A percentile compares a stretch with the other conserved stretches of the same genome.
phyloP scores from a whole-genome alignment of 2,113 vertebrate genomes.

The Isichthys henryi region DNA sequence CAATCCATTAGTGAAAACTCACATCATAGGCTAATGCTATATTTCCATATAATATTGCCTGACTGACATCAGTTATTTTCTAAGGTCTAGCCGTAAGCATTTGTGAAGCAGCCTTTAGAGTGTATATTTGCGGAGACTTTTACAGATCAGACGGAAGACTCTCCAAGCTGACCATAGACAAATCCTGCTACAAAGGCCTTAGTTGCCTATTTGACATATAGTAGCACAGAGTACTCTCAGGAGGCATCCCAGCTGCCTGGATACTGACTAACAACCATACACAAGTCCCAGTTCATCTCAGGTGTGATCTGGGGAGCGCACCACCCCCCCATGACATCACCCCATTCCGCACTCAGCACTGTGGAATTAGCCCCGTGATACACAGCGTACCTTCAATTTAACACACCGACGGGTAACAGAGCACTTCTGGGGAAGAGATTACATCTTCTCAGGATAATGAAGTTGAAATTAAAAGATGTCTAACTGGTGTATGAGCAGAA shows the following conservation, averaged over 20 bases:
- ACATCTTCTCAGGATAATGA: slow-evolving; percentile 48
- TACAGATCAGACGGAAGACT: not conserved
- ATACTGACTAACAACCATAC: not conserved
- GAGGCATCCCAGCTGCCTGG: not conserved
- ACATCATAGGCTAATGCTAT: not conserved
- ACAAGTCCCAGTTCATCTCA: not conserved
- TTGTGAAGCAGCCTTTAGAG: not conserved
- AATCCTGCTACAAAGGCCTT: not conserved
- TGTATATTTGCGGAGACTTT: not conserved
- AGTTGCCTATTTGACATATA: not conserved
- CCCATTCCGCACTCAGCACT: not conserved
- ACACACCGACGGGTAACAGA: slow-evolving; percentile 50
- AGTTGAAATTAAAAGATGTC: slow-evolving; percentile 43
- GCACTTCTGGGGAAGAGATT: slow-evolving; percentile 37
- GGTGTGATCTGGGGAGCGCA: not conserved
- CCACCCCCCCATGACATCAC: not conserved
- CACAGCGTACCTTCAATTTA: slow-evolving; percentile 46
- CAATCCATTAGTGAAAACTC: not conserved
- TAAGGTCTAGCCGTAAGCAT: not conserved
- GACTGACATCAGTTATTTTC: not conserved
- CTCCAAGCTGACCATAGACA: not conserved
- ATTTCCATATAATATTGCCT: not conserved
- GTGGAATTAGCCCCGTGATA: slow-evolving; percentile 19
- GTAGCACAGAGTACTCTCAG: not conserved
- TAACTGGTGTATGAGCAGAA: slow-evolving; percentile 36